Evolutionary conservation across 2,888 invertebrate species (phyloP), one percentile per base, ranked within the genome.

Genomic region (Cremastobaeus sp.): DNA sequence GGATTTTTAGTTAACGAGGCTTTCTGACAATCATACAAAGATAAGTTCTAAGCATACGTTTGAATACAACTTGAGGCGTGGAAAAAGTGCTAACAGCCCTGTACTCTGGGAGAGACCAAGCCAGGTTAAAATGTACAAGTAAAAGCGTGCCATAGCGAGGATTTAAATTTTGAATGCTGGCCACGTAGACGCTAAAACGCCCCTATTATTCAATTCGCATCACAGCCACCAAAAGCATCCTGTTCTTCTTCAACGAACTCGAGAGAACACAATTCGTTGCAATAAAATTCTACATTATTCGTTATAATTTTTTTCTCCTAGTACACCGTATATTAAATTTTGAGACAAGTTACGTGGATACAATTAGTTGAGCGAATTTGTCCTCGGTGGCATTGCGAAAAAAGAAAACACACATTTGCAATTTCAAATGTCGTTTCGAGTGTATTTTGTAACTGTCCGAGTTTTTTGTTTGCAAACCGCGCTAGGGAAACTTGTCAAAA

Each of bases 191-290:
- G 84, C 84, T 85, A 86, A 86, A 86, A 86, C 85, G 85, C 85
- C 85, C 84, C 85, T 84, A 86, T 86, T 85, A 86, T 86, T 86
- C 86, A 86, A 86, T 86, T 86, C 86, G 82, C 86, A 85, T 86
- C 86, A n/a, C n/a, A 85, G 82, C 81, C 79, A 76, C 77, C 81
- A 80, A 73, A 68, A 68, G 75, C 72, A 69, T 66, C 73, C 54
- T 71, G 64, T 65, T 55, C 50, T 65, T 66, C 64, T 73, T 68
- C 69, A 71, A 65, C 64, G 71, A 71, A 64, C 71, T 71, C 52
- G 43, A 64, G 52, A 50, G 64, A 71, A 55, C 71, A 76, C 73
- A 66, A 59, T 64, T 70, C 54, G 64, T 37, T 50, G 66, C 69
- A 74, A 68, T 72, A 65, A 72, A 73, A 69, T 75, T 74, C 47